A percentile compares a stretch with the other conserved stretches of the same genome.
Evolutionary conservation across 2,113 vertebrate genomes (phyloP).

Genomic region (Channa argus): DNA sequence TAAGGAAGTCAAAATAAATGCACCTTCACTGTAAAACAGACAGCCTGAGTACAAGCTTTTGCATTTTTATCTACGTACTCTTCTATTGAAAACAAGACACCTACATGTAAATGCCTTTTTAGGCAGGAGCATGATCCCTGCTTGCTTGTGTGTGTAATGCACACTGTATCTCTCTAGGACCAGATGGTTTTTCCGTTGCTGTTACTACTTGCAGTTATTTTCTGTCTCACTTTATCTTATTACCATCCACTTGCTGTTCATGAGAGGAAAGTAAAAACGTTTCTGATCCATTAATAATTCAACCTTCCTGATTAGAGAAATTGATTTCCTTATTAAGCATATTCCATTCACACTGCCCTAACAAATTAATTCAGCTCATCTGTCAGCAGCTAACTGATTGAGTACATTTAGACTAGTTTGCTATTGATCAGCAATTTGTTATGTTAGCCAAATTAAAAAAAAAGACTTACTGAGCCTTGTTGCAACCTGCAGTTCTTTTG

Average conservation of each 20-base stretch:
- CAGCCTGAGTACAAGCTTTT: slow-evolving; percentile 5
- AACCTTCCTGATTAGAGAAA: slow-evolving; percentile 59
- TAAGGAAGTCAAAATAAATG: too few relatives aligned
- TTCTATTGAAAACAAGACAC: slow-evolving; percentile 16
- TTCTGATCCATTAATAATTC: slow-evolving; percentile 65
- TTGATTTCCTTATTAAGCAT: slow-evolving; percentile 57
- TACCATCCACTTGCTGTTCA: slow-evolving; percentile 16
- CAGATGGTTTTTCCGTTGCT: slow-evolving; percentile 44
- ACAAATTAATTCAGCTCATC: slow-evolving; percentile 61
- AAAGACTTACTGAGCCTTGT: too few relatives aligned
- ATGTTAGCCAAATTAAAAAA: slow-evolving; percentile 39
- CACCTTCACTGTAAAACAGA: background rate
- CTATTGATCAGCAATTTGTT: slow-evolving; percentile 66
- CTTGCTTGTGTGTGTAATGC: slow-evolving; percentile 43
- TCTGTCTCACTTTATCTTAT: slow-evolving; percentile 28
- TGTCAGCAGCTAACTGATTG: slow-evolving; percentile 62
- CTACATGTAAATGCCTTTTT: slow-evolving; percentile 39
- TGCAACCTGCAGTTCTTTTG: background rate
- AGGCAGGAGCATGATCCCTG: slow-evolving; percentile 16
- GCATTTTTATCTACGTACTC: slow-evolving; percentile 26
- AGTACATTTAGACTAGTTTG: slow-evolving; percentile 56
- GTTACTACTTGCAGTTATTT: slow-evolving; percentile 25
- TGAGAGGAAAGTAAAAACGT: slow-evolving; percentile 43
- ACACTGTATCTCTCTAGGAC: slow-evolving; percentile 36
- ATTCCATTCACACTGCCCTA: slow-evolving; percentile 48